Conservation (phyloP, 1,140 invertebrate genomes). For the Listronotus oregonensis region DNA sequence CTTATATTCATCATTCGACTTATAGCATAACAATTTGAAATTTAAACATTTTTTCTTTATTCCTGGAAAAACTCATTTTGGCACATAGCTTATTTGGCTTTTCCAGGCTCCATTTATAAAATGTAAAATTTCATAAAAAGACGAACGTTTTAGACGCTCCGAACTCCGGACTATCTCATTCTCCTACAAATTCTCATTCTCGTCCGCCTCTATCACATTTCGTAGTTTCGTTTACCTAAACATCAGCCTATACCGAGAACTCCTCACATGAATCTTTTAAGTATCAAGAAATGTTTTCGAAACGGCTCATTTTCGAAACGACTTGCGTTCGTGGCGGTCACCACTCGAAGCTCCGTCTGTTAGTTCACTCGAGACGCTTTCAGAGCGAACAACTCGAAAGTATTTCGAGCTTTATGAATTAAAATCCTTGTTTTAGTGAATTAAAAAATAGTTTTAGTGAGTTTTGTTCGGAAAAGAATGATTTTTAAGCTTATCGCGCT, state of each 20-base stretch:
- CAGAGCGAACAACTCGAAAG: not conserved
- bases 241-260: slow-evolving; percentile 28
- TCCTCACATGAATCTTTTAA: slow-evolving; percentile 24
- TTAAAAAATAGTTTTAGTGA: not conserved
- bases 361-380: not conserved
- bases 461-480: not conserved
- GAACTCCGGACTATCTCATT: not conserved
- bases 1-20: too few species aligned
- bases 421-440: not conserved
- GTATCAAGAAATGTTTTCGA: slow-evolving; percentile 30
- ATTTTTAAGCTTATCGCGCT: slow-evolving; percentile 14
- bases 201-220: slow-evolving; percentile 14
- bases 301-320: slow-evolving; percentile 24
- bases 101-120: too few species aligned
- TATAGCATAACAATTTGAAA: too few species aligned
- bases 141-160: too few species aligned
- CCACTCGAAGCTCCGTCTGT: not conserved
- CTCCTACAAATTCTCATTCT: slow-evolving; percentile 4
- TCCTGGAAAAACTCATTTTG: too few species aligned
- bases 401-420: not conserved
- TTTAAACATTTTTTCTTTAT: too few species aligned
- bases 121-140: too few species aligned
- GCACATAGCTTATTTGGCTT: too few species aligned
- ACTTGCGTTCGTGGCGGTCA: slow-evolving; percentile 13
- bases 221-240: slow-evolving; percentile 21